These are phyloP conservation scores for Anthopleura xanthogrammica DNA, from an alignment of 92 coral and sea anemone species.

Conservation along the genomic window DNA sequence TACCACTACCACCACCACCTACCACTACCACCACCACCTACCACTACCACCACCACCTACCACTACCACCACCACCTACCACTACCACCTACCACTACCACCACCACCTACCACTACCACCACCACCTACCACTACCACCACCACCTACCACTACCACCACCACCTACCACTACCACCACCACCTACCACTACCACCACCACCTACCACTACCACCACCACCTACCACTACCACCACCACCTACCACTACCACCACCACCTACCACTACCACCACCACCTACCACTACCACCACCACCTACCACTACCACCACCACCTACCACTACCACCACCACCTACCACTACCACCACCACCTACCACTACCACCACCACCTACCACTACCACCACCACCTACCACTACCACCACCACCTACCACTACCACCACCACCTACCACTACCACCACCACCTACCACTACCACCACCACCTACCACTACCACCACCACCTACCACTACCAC, in stretches of 20 bases:
- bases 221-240: too few relatives aligned
- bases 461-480: background rate
- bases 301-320: too few relatives aligned
- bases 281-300: background rate
- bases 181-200: too few relatives aligned
- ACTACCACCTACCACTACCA: background rate
- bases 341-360: background rate
- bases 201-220: background rate
- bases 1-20: background rate
- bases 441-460: too few relatives aligned
- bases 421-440: background rate
- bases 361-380: background rate
- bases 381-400: background rate
- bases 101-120: background rate
- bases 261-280: too few relatives aligned
- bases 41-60: background rate
- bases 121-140: background rate
- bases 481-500: too few relatives aligned
- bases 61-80: background rate
- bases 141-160: too few relatives aligned
- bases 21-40: background rate
- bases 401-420: background rate
- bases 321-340: background rate
- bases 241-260: background rate
- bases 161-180: background rate